Conservation (phyloP, 1,140 invertebrate genomes). For the Cepaea nemoralis region DNA sequence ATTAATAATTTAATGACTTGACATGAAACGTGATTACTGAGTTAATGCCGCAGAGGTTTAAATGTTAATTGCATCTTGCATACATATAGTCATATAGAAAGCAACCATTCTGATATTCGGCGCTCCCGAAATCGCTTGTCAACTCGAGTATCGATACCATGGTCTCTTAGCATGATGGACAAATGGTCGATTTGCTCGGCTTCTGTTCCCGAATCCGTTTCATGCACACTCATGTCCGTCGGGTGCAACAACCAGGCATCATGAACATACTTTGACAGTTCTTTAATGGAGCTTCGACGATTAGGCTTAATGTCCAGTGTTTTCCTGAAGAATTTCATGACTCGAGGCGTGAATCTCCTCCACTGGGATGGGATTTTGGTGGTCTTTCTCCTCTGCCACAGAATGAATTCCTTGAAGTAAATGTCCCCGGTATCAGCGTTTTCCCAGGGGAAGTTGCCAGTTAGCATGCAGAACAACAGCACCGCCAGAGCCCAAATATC, state of each 20-base stretch:
- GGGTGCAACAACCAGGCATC: conserved; percentile 78
- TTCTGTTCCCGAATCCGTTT: conserved; percentile 54
- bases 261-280: conserved; percentile 83
- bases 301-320: conserved; percentile 82
- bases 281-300: conserved; percentile 80
- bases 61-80: neutral
- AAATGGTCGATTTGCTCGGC: conserved; percentile 76
- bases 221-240: conserved; percentile 49
- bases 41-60: too few species aligned
- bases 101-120: conserved; percentile 81
- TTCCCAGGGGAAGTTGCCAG: conserved; percentile 95
- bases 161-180: conserved; percentile 77
- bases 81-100: conserved; percentile 58
- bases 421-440: conserved; percentile 82
- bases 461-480: conserved; percentile 91
- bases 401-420: conserved; percentile 79
- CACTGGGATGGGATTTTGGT: conserved; percentile 77
- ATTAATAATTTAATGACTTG: too few species aligned
- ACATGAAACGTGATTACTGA: too few species aligned
- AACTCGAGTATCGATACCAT: conserved; percentile 79
- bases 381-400: conserved; percentile 81
- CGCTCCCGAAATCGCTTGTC: conserved; percentile 78
- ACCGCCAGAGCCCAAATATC: conserved; percentile 98
- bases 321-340: conserved; percentile 81
- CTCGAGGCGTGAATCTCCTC: conserved; percentile 71